Conservation (phyloP, 1,140 invertebrate species). For the Palaemon carinicauda region DNA sequence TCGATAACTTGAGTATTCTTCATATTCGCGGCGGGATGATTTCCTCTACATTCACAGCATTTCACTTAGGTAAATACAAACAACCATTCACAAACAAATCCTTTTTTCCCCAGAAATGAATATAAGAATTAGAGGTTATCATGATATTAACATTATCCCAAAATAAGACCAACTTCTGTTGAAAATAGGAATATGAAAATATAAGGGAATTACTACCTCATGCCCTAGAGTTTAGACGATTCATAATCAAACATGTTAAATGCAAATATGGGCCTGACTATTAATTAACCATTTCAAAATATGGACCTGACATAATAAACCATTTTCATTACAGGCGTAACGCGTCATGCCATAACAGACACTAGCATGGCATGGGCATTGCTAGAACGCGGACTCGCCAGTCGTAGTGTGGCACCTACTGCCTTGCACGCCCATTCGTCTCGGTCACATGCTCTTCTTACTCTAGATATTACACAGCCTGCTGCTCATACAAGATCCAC, state of each 20-base stretch:
- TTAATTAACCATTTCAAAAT: neutral
- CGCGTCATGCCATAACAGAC: slow-evolving; percentile 67
- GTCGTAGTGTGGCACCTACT: slow-evolving; percentile 66
- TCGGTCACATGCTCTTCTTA: slow-evolving; percentile 74
- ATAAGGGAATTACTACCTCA: too few relatives aligned
- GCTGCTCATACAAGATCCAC: slow-evolving; percentile 66
- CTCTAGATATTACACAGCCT: slow-evolving; percentile 64
- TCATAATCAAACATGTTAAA: neutral
- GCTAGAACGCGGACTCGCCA: slow-evolving; percentile 44
- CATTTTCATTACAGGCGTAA: slow-evolving; percentile 66
- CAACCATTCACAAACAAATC: too few relatives aligned
- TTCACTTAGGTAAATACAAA: too few relatives aligned
- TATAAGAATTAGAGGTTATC: too few relatives aligned
- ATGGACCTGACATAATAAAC: neutral
- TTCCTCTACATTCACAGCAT: too few relatives aligned
- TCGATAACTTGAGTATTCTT: too few relatives aligned
- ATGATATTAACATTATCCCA: too few relatives aligned
- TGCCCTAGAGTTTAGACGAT: neutral
- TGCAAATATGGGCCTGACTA: too few relatives aligned
- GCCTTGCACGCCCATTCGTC: slow-evolving; percentile 74
- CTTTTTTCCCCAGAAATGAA: too few relatives aligned
- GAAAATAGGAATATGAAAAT: too few relatives aligned
- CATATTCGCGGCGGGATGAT: too few relatives aligned
- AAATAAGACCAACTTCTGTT: too few relatives aligned
- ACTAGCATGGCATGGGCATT: slow-evolving; percentile 64